Evolutionary conservation across 2,113 vertebrate genomes (phyloP).

Genomic region (Siniperca chuatsi): DNA sequence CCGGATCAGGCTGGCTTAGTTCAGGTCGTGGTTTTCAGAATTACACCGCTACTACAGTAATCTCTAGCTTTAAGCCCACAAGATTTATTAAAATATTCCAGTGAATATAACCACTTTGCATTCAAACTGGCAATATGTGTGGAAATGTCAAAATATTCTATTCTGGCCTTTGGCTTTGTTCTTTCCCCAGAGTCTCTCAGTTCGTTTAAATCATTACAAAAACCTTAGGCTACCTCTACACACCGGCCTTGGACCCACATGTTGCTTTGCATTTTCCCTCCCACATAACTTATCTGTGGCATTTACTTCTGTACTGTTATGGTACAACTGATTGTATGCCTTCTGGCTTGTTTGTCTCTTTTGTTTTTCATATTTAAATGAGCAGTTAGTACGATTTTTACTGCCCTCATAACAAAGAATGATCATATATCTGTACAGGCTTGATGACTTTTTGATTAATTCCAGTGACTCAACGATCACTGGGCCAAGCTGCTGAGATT

Average conservation of each 20-base stretch:
- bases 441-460: constrained; percentile 25
- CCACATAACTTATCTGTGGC: constrained; percentile 49
- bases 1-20: constrained; percentile 76
- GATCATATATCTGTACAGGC: constrained; percentile 11
- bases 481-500: constrained; percentile 17
- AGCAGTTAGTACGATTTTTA: neutral
- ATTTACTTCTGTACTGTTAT: constrained; percentile 20
- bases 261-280: constrained; percentile 42
- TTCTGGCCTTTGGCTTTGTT: constrained; percentile 69
- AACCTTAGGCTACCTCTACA: constrained; percentile 65
- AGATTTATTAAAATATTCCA: constrained; percentile 63
- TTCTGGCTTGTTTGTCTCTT: constrained; percentile 38
- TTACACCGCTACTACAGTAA: constrained; percentile 59
- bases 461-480: neutral
- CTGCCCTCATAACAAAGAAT: neutral
- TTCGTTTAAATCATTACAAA: constrained; percentile 65
- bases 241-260: constrained; percentile 52
- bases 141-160: constrained; percentile 75
- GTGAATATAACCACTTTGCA: constrained; percentile 58
- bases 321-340: constrained; percentile 32
- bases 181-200: constrained; percentile 40
- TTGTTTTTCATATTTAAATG: constrained; percentile 33
- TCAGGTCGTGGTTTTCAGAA: constrained; percentile 64
- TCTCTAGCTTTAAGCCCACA: constrained; percentile 67
- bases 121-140: constrained; percentile 52